Evolutionary conservation across 2,888 invertebrate species (phyloP), one percentile per base, ranked within the genome.

Genomic region (Diarsia rubi): DNA sequence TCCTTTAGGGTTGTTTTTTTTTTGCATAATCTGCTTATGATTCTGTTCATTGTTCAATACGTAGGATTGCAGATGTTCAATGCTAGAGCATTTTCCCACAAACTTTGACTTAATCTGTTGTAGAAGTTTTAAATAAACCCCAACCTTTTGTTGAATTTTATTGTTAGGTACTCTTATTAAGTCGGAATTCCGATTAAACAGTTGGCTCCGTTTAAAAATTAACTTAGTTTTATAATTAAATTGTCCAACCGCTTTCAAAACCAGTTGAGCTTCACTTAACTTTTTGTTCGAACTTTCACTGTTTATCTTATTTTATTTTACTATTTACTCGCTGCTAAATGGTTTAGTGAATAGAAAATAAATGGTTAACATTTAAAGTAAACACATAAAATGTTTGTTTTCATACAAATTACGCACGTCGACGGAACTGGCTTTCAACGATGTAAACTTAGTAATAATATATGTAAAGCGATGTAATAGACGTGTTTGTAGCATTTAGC

Each of bases 141-240:
- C 68, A 73, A 68, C 62, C 76, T 73, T 81, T 81, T 82, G 76
- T 81, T 84, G 54, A 73, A 82, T 85, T 84, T 71, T 81, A 84
- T 66, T 84, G 77, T 81, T 69, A 69, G 82, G 59, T 59, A 57
- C 68, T 77, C 69, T 67, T 67, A 63, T 73, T 85, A 64, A 68
- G 78, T 67, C 75, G 52, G 62, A 75, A 73, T 78, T 78, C 67
- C 76, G 81, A 84, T 79, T 75, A 80, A 86, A 75, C 77, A 70
- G 79, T 82, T 79, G 77, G 78, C 80, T 83, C 78, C 68, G 47
- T 79, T 79, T 70, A 72, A 68, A 78, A 84, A 79, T 82, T 84
- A 79, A 84, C 67, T 86, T 82, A 82, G 82, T 86, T 86, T 79
- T 75, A 79, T 81, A 81, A 86, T 82, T 85, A 82, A 78, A 84